Evolutionary conservation across 2,113 vertebrate genomes (phyloP).

Genomic region (Leucopsar rothschildi): DNA sequence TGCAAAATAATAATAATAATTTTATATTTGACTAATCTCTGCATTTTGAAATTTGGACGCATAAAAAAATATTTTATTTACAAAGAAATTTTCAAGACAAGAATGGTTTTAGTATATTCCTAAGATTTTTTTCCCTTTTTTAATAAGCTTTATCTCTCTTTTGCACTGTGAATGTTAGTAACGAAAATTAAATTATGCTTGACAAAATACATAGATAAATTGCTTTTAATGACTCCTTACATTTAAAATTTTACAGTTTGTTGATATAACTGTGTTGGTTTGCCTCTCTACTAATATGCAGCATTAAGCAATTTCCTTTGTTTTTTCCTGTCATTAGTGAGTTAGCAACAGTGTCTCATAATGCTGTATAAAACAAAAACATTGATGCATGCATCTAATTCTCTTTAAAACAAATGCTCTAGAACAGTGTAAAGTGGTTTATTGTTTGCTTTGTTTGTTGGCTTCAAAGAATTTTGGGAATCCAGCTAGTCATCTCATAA

Average conservation of each 20-base stretch:
- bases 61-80: background rate
- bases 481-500: background rate
- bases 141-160: background rate
- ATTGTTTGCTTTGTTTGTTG: background rate
- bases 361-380: background rate
- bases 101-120: accelerated
- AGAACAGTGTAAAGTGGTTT: background rate
- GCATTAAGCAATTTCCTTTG: background rate
- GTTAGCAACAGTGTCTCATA: background rate
- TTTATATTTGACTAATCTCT: background rate
- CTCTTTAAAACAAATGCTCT: background rate
- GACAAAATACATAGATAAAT: background rate
- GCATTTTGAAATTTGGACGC: background rate
- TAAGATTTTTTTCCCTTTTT: background rate
- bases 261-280: background rate
- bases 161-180: background rate
- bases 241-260: background rate
- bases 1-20: background rate
- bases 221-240: background rate
- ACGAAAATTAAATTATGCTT: background rate
- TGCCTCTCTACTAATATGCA: background rate
- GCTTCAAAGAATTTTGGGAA: background rate
- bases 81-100: background rate
- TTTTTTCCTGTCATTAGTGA: background rate
- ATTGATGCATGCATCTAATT: background rate